phyloP scores from a whole-genome alignment of 2,797 vertebrate species.

The Psittacula echo region DNA sequence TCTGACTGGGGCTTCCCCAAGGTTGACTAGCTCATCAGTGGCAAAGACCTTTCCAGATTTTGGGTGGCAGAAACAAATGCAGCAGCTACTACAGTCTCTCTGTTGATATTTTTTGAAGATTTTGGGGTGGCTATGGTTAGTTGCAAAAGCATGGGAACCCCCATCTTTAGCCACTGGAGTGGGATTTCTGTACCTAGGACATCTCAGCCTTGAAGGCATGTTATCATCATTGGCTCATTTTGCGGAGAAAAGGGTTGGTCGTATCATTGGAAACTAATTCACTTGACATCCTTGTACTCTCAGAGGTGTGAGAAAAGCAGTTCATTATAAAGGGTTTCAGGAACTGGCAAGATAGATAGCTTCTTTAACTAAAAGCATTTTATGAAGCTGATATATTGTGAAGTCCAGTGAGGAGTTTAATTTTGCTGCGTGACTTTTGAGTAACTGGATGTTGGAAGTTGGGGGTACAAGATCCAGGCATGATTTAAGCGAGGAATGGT shows the following conservation, averaged over 20 bases:
- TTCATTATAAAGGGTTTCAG: not conserved
- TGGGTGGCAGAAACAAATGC: not conserved
- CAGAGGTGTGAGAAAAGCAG: not conserved
- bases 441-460: not conserved
- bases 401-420: not conserved
- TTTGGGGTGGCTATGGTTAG: not conserved
- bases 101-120: not conserved
- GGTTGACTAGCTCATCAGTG: not conserved
- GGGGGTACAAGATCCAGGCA: not conserved
- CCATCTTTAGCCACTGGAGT: not conserved
- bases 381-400: not conserved
- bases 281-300: not conserved
- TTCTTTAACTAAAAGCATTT: not conserved
- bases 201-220: not conserved
- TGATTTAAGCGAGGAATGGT: not conserved
- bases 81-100: not conserved
- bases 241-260: not conserved
- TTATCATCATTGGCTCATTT: not conserved
- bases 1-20: not conserved
- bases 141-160: not conserved
- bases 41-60: not conserved
- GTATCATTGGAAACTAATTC: not conserved
- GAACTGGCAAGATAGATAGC: not conserved
- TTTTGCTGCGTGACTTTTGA: not conserved
- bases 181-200: not conserved